Conservation (phyloP, 2,797 vertebrate genomes). For the Acrossocheilus wenchowensis region DNA sequence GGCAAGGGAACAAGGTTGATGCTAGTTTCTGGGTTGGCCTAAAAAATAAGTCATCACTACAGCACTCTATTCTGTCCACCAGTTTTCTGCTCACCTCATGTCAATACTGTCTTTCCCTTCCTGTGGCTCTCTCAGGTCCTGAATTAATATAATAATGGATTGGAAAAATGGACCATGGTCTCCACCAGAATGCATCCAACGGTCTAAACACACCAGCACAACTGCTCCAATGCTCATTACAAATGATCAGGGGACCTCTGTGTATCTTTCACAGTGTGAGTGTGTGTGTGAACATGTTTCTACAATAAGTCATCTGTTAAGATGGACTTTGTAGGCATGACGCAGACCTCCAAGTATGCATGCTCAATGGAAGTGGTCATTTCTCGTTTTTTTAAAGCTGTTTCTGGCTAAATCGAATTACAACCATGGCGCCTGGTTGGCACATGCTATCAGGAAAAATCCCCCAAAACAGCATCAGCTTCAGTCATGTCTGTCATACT, state of each 20-base stretch:
- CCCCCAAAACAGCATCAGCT: slow-evolving; percentile 72
- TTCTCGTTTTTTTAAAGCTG: slow-evolving; percentile 69
- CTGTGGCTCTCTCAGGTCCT: background rate
- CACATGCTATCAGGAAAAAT: slow-evolving; percentile 75
- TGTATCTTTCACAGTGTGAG: slow-evolving; percentile 35
- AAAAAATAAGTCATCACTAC: background rate
- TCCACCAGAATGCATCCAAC: background rate
- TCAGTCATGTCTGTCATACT: slow-evolving; percentile 39
- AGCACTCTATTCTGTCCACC: background rate
- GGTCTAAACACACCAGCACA: slow-evolving; percentile 33
- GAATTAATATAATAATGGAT: slow-evolving; percentile 13
- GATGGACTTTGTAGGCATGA: slow-evolving; percentile 70
- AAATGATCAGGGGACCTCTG: slow-evolving; percentile 50
- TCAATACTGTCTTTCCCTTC: background rate
- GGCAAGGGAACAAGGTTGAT: background rate
- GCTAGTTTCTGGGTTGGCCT: background rate
- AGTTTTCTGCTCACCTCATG: background rate
- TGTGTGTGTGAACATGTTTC: slow-evolving; percentile 55
- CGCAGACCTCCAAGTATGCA: slow-evolving; percentile 72
- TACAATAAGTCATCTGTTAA: slow-evolving; percentile 81
- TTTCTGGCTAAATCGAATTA: slow-evolving; percentile 79
- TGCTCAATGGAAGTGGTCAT: slow-evolving; percentile 77
- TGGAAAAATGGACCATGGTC: slow-evolving; percentile 19
- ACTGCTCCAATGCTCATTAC: slow-evolving; percentile 32
- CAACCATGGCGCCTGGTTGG: slow-evolving; percentile 68